phyloP scores from a whole-genome alignment of 35 echinoderm and acorn worm species.

The Amphiura filiformis region DNA sequence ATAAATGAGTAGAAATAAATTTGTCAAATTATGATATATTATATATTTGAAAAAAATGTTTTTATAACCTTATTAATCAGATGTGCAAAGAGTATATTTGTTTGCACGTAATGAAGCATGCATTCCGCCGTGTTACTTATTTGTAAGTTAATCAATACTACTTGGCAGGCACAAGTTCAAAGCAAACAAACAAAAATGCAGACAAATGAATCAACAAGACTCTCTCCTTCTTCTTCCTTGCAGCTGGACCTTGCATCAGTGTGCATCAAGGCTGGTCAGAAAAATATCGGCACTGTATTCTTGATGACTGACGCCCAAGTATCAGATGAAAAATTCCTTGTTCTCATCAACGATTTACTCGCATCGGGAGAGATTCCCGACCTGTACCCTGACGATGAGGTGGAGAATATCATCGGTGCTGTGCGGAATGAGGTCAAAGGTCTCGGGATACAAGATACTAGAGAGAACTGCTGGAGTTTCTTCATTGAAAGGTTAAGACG shows the following conservation, averaged over 20 bases:
- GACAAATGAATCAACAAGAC: too few relatives aligned
- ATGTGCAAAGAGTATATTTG: too few relatives aligned
- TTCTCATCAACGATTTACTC: conserved; percentile 93
- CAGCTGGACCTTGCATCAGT: conserved; percentile 79
- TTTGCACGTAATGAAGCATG: too few relatives aligned
- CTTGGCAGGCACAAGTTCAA: too few relatives aligned
- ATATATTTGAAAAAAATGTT: too few relatives aligned
- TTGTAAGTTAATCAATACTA: too few relatives aligned
- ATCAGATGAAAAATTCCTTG: conserved; percentile 89
- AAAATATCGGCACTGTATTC: conserved; percentile 94
- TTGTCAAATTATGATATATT: too few relatives aligned
- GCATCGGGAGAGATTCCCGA: conserved; percentile 96
- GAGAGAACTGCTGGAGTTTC: too few relatives aligned
- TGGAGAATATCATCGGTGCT: conserved; percentile 92
- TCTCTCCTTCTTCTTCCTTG: background rate
- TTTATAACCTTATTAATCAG: too few relatives aligned
- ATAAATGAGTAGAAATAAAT: too few relatives aligned
- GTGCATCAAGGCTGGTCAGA: conserved; percentile 87
- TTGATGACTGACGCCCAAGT: conserved; percentile 99
- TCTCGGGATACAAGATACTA: conserved; percentile 73
- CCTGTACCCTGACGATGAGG: conserved; percentile 88
- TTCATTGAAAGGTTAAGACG: conserved; percentile 86
- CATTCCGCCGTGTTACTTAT: too few relatives aligned
- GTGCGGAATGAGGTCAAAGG: conserved; percentile 93
- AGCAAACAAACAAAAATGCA: too few relatives aligned